Evolutionary conservation across 2,797 vertebrate species (phyloP).

Genomic region (Smutsia gigantea): DNA sequence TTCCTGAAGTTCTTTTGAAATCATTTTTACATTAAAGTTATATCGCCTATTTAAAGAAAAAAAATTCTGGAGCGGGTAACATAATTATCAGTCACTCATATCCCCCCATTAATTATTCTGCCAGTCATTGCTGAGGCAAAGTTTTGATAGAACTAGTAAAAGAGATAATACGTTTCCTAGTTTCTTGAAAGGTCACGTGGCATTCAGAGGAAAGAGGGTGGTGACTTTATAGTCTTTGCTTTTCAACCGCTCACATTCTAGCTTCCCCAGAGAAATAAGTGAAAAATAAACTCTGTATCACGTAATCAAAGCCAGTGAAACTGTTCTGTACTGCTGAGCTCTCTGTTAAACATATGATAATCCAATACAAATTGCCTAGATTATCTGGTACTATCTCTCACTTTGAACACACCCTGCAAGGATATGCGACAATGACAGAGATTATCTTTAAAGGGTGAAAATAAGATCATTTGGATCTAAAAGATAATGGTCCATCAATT

Average conservation of each 20-base stretch:
- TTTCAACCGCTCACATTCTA: not conserved
- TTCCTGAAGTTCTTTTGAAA: not conserved
- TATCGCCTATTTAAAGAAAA: not conserved
- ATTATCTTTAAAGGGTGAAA: constrained; percentile 29
- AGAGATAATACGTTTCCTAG: not conserved
- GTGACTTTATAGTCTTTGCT: not conserved
- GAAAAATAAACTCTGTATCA: not conserved
- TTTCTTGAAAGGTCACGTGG: too few species aligned
- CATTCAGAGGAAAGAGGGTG: accelerated
- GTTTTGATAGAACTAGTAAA: not conserved
- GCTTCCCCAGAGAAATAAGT: not conserved
- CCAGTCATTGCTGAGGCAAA: not conserved
- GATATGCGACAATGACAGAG: not conserved
- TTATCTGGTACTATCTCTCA: not conserved
- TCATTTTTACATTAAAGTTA: not conserved
- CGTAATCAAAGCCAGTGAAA: not conserved
- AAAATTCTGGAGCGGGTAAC: not conserved
- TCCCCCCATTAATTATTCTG: not conserved
- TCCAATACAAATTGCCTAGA: not conserved
- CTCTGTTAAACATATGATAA: not conserved
- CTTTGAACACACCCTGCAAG: not conserved
- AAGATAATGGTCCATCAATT: not conserved
- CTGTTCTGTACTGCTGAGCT: accelerated
- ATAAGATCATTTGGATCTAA: not conserved
- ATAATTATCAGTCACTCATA: not conserved